Conservation (phyloP, 2,113 vertebrate species). For the Thalassoma bifasciatum region DNA sequence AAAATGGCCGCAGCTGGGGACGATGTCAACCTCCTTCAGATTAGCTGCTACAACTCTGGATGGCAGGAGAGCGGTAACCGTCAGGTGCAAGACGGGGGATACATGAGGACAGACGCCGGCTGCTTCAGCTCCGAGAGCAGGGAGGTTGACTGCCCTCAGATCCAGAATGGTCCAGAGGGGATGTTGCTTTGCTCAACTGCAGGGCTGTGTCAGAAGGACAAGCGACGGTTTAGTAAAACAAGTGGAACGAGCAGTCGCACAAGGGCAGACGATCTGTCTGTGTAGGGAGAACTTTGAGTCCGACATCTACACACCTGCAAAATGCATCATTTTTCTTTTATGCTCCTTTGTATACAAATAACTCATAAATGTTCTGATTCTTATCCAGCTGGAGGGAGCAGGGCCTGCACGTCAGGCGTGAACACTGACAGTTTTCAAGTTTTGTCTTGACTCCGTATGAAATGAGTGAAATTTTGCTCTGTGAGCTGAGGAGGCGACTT, state of each 20-base stretch:
- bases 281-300: conserved; percentile 76
- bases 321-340: neutral
- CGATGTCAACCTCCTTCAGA: conserved; percentile 85
- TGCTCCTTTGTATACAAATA: no score
- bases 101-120: conserved; percentile 34
- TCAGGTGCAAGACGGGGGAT: conserved; percentile 50
- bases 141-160: conserved; percentile 56
- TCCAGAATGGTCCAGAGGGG: neutral
- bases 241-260: conserved; percentile 91
- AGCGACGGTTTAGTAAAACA: conserved; percentile 90
- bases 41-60: conserved; percentile 78
- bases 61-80: conserved; percentile 68
- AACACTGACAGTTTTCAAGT: neutral
- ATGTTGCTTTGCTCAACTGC: conserved; percentile 25
- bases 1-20: conserved; percentile 74
- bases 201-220: conserved; percentile 82
- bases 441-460: neutral
- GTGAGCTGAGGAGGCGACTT: neutral
- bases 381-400: neutral
- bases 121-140: conserved; percentile 73
- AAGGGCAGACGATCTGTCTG: conserved; percentile 89
- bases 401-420: no score
- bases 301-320: neutral
- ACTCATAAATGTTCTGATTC: neutral
- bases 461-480: neutral